Base-by-base conservation (phyloP, 1,140 invertebrate species). In the Dinothrombium tinctorium region DNA sequence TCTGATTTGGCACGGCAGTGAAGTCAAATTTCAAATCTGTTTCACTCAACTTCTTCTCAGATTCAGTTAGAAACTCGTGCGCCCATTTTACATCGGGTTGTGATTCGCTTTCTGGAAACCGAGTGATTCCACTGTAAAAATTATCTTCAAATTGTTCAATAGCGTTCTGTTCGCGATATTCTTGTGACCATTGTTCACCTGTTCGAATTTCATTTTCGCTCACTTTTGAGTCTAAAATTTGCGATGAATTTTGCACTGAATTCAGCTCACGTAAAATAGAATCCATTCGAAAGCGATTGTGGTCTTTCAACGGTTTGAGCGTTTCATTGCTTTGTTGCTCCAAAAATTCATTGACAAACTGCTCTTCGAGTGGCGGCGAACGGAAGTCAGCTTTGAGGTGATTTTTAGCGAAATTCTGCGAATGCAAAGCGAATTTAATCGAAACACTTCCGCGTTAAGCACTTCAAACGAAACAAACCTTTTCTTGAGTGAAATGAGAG, bases 401-500 rank as follows among this genome's bases (percentile, higher is more conserved):
- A 60, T 47, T n/a, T n/a, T n/a, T n/a, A n/a, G n/a, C n/a, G n/a
- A n/a, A n/a, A n/a, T n/a, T n/a, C n/a, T n/a, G n/a, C n/a, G n/a
- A n/a, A n/a, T n/a, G n/a, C n/a, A n/a, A n/a, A n/a, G n/a, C n/a
- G n/a, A n/a, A n/a, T n/a, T n/a, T n/a, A n/a, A n/a, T n/a, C n/a
- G n/a, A n/a, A n/a, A n/a, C n/a, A n/a, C n/a, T n/a, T n/a, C n/a
- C n/a, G n/a, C n/a, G n/a, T n/a, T n/a, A n/a, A n/a, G n/a, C n/a
- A n/a, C n/a, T n/a, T n/a, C 21, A 19, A 32, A 20, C 8, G 2
- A 14, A 4, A 24, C 29, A 23, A 5, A 70, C 68, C 51, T 69
- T 70, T 63, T 92, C 82, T 50, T 74, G 68, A 19, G 74, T 76
- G 45, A 87, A 72, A 56, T 90, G 84, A 40, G 75, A 72, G 2